A percentile compares a stretch with the other conserved stretches of the same genome.
Conservation (phyloP, 1,140 invertebrate species). For the Drosophila parabipectinata region DNA sequence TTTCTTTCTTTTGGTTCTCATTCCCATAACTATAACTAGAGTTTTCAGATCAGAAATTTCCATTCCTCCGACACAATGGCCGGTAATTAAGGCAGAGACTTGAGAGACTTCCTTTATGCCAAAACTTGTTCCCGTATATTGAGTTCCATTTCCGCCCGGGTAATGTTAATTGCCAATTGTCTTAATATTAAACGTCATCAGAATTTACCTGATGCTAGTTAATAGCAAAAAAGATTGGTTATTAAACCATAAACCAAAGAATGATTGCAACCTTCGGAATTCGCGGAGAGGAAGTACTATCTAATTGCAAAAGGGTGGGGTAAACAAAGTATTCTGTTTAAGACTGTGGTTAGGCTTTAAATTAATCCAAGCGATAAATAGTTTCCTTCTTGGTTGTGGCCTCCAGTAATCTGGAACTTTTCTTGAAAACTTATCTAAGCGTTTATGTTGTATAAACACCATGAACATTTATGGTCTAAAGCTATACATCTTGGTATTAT, state of each 20-base stretch:
- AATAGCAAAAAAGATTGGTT: slow-evolving; percentile 24
- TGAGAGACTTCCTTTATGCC: slow-evolving; percentile 53
- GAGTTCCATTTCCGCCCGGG: slow-evolving; percentile 54
- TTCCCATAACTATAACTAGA: slow-evolving; percentile 18
- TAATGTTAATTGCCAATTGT: slow-evolving; percentile 77
- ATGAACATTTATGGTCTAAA: slow-evolving; percentile 29
- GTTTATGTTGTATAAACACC: slow-evolving; percentile 24
- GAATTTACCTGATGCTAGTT: slow-evolving; percentile 46
- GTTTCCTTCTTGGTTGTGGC: slow-evolving; percentile 4
- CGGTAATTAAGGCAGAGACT: slow-evolving; percentile 36
- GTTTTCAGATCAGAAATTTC: slow-evolving; percentile 1
- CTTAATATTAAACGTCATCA: slow-evolving; percentile 54
- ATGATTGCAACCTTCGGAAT: slow-evolving; percentile 25
- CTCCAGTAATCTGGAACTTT: slow-evolving; percentile 9
- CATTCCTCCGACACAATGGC: slow-evolving; percentile 33
- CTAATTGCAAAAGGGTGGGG: slow-evolving; percentile 12
- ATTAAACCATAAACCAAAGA: slow-evolving; percentile 22
- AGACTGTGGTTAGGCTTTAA: not conserved
- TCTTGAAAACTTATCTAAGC: slow-evolving; percentile 20
- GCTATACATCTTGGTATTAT: slow-evolving; percentile 44
- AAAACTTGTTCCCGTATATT: slow-evolving; percentile 37
- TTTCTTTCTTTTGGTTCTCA: slow-evolving; percentile 20
- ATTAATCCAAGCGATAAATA: not conserved
- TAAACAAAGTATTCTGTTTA: not conserved
- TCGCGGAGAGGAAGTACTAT: slow-evolving; percentile 20